A percentile compares a stretch with the other conserved stretches of the same genome.
phyloP scores from a whole-genome alignment of 2,797 vertebrate species.

The Gymnodraco acuticeps region DNA sequence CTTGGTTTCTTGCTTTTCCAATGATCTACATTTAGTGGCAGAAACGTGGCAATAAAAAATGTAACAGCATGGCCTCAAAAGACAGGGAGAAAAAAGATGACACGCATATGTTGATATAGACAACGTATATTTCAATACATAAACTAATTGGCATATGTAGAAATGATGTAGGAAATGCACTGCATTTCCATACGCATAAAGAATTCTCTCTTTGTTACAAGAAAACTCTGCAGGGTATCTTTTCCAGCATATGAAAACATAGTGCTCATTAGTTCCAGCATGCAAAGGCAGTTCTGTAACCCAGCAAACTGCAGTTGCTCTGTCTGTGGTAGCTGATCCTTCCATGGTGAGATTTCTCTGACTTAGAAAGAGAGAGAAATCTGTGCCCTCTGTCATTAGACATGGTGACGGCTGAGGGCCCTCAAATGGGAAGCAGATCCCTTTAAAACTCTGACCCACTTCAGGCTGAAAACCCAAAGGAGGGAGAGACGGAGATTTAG shows the following conservation, averaged over 20 bases:
- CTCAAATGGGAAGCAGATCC: slow-evolving; percentile 67
- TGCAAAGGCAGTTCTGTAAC: slow-evolving; percentile 8
- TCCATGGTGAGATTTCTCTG: slow-evolving; percentile 50
- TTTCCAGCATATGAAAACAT: slow-evolving; percentile 14
- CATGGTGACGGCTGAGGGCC: slow-evolving; percentile 46
- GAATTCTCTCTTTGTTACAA: slow-evolving; percentile 16
- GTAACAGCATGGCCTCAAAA: not conserved
- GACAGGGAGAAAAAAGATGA: not conserved
- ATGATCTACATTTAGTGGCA: not conserved
- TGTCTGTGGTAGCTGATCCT: slow-evolving; percentile 26
- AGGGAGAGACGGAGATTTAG: slow-evolving; percentile 24
- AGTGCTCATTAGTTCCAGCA: slow-evolving; percentile 34
- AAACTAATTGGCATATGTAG: slow-evolving; percentile 4
- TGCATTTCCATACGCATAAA: not conserved
- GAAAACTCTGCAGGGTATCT: slow-evolving; percentile 7
- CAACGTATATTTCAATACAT: not conserved
- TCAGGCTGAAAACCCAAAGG: slow-evolving; percentile 49
- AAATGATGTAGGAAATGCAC: not conserved
- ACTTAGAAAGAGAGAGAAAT: slow-evolving; percentile 44
- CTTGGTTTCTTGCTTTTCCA: not conserved
- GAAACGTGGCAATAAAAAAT: not conserved
- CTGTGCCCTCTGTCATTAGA: slow-evolving; percentile 65
- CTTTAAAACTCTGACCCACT: slow-evolving; percentile 69
- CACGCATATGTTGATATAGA: not conserved
- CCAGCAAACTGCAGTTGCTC: slow-evolving; percentile 35